Percentiles rank a stretch among this genome's conserved stretches.
These are phyloP conservation scores for Diaperis boleti DNA, from an alignment of 2,888 invertebrate species.

Conservation along the genomic window DNA sequence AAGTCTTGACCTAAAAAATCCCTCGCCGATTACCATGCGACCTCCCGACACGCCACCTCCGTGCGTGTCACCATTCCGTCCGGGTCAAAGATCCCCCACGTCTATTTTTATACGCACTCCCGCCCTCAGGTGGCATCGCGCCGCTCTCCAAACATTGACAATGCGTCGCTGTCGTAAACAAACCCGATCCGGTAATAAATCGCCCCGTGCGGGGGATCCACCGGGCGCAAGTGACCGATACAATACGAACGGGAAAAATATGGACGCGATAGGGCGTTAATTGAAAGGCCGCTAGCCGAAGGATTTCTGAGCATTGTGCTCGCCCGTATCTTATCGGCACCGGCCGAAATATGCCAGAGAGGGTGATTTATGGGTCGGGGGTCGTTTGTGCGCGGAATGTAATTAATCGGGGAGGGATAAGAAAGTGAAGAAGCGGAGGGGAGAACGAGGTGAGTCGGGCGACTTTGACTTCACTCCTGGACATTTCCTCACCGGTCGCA, in stretches of 20 bases:
- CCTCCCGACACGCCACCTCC: neutral
- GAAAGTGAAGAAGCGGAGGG: too few relatives aligned
- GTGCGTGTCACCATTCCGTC: neutral
- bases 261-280: conserved; percentile 11
- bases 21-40: too few relatives aligned
- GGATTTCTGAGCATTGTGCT: conserved; percentile 8
- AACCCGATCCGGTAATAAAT: conserved; percentile 14
- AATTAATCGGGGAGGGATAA: conserved; percentile 1
- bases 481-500: too few relatives aligned
- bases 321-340: conserved; percentile 12
- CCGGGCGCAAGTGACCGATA: neutral
- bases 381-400: neutral
- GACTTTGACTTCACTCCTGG: too few relatives aligned
- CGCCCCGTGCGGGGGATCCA: neutral
- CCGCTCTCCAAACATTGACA: conserved; percentile 4
- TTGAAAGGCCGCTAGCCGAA: neutral
- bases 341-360: conserved; percentile 15
- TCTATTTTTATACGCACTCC: neutral
- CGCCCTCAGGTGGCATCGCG: neutral
- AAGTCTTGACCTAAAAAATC: too few relatives aligned
- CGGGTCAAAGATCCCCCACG: neutral
- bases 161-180: conserved; percentile 17
- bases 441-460: too few relatives aligned
- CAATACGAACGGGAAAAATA: conserved; percentile 1
- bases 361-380: conserved; percentile 18